Conservation (phyloP, 2,113 vertebrate species). For the Mixornis gularis region DNA sequence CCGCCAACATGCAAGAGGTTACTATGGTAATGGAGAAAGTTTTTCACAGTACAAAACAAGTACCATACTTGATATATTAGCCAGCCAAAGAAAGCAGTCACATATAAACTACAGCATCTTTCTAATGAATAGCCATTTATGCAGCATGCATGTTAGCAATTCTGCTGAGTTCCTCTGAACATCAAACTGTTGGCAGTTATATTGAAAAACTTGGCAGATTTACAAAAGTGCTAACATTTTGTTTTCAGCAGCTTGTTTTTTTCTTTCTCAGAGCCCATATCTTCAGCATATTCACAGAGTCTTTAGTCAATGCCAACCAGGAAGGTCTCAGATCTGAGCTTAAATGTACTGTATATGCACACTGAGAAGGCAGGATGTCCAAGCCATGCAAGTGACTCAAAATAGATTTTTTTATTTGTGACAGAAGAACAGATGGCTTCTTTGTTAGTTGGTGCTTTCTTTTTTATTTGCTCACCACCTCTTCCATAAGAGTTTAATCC, state of each 20-base stretch:
- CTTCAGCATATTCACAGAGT: conserved; percentile 54
- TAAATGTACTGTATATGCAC: not conserved
- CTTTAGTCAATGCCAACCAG: conserved; percentile 2
- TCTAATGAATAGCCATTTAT: conserved; percentile 63
- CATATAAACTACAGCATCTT: conserved; percentile 61
- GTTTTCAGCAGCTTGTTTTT: conserved; percentile 48
- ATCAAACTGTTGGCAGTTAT: conserved; percentile 66
- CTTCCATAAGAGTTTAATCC: not conserved
- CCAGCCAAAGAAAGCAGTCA: conserved; percentile 64
- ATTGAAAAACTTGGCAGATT: conserved; percentile 67
- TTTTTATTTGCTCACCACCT: conserved; percentile 6
- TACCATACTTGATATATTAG: conserved; percentile 78
- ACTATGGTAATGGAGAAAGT: conserved; percentile 87
- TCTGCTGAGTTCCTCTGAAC: conserved; percentile 58
- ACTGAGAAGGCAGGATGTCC: not conserved
- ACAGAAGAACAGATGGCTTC: conserved; percentile 44
- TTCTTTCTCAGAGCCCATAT: conserved; percentile 35
- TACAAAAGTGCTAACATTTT: conserved; percentile 61
- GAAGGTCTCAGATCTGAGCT: not conserved
- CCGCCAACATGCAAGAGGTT: conserved; percentile 82
- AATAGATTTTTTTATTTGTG: not conserved
- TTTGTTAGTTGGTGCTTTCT: not conserved
- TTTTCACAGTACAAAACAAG: conserved; percentile 75
- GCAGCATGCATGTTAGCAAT: conserved; percentile 56
- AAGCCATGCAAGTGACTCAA: not conserved